Conservation (phyloP, 2,113 vertebrate species). For the Trematocara stigmaticum region DNA sequence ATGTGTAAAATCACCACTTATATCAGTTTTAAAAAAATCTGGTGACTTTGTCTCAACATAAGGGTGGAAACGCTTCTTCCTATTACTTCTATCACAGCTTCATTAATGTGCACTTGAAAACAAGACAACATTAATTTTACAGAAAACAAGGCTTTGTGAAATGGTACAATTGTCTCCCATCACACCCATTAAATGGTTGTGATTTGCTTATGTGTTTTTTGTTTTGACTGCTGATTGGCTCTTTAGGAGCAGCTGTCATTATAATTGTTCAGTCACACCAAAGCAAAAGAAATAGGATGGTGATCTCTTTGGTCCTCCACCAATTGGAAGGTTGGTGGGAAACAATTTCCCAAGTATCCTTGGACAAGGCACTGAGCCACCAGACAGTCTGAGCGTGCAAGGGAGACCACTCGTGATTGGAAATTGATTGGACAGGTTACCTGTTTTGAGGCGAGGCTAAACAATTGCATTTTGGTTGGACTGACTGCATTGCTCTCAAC, state of each 20-base stretch:
- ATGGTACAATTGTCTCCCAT: neutral
- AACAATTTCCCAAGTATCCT: neutral
- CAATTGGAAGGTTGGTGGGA: neutral
- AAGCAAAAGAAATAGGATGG: neutral
- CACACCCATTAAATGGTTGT: neutral
- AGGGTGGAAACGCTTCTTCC: neutral
- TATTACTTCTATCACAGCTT: neutral
- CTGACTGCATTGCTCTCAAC: neutral
- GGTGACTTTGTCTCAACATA: neutral
- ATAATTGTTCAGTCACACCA: neutral
- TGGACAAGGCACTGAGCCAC: neutral
- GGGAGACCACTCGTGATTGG: neutral
- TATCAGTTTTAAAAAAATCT: neutral
- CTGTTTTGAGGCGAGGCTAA: neutral
- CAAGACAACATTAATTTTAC: neutral
- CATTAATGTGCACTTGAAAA: neutral
- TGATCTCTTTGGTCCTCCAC: neutral
- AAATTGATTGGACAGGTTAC: neutral
- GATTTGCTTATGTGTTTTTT: neutral
- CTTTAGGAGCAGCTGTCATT: neutral
- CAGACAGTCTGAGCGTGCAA: neutral
- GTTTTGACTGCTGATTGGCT: neutral
- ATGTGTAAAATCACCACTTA: neutral
- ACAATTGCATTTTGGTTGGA: neutral
- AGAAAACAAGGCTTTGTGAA: neutral